Evolutionary conservation across 1,140 invertebrate genomes (phyloP).

Genomic region (Aphis craccivora): DNA sequence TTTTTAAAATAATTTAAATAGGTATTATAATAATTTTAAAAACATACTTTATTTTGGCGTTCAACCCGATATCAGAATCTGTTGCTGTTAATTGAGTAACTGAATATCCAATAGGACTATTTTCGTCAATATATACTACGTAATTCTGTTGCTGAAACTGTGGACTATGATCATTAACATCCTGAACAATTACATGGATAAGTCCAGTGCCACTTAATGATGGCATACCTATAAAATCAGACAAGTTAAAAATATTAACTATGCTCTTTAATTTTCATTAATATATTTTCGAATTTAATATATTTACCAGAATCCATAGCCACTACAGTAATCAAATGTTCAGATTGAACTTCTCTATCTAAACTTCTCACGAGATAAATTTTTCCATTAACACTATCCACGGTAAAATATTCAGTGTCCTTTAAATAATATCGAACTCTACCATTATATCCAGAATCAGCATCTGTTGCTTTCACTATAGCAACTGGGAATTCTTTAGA

Average conservation of each 20-base stretch:
- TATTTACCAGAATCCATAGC: slow-evolving; percentile 91
- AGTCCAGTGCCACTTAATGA: slow-evolving; percentile 87
- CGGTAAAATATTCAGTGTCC: slow-evolving; percentile 84
- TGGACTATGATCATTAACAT: slow-evolving; percentile 92
- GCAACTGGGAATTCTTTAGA: slow-evolving; percentile 80
- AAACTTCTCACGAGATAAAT: slow-evolving; percentile 81
- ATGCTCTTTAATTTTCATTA: neutral
- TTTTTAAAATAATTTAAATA: neutral
- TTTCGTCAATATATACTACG: slow-evolving; percentile 78
- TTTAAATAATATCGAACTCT: slow-evolving; percentile 91
- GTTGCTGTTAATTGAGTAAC: slow-evolving; percentile 77
- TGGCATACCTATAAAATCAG: slow-evolving; percentile 76
- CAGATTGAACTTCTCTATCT: slow-evolving; percentile 82
- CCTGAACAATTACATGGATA: slow-evolving; percentile 86
- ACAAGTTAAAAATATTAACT: neutral
- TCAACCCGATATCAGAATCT: slow-evolving; percentile 83
- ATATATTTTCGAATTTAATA: neutral
- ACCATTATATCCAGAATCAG: slow-evolving; percentile 88
- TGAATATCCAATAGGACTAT: slow-evolving; percentile 74
- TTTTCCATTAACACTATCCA: slow-evolving; percentile 88
- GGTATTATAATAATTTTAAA: neutral
- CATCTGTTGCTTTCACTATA: slow-evolving; percentile 84
- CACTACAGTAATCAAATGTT: slow-evolving; percentile 83
- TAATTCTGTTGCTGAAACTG: slow-evolving; percentile 82
- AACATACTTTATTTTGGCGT: slow-evolving; percentile 78